These are phyloP conservation scores for Rhaphigaster nebulosa DNA, from an alignment of 2,888 invertebrate species.

Conservation along the genomic window DNA sequence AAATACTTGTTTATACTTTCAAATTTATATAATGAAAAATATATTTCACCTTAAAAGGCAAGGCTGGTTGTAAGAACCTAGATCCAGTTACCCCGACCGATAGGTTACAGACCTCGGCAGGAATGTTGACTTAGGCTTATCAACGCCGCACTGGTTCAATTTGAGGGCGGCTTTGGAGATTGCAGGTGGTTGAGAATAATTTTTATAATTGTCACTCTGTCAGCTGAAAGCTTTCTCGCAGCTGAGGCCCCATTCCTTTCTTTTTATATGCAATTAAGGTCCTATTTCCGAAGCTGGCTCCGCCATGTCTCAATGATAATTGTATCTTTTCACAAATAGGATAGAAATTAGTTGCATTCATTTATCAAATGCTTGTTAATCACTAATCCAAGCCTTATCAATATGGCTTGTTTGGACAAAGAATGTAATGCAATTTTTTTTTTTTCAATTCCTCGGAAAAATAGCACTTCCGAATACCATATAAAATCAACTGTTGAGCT, in stretches of 20 bases:
- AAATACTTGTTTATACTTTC: no score
- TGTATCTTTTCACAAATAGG: neutral
- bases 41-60: neutral
- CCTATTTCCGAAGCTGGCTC: neutral
- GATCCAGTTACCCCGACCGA: neutral
- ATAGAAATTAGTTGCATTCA: neutral
- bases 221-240: constrained; percentile 26
- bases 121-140: constrained; percentile 35
- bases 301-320: constrained; percentile 9
- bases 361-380: neutral
- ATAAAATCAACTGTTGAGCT: no score
- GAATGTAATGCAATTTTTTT: no score
- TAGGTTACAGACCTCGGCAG: neutral
- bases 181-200: constrained; percentile 30
- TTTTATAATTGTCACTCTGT: constrained; percentile 45
- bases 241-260: neutral
- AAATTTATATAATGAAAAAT: neutral
- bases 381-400: neutral
- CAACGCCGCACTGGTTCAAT: constrained; percentile 29
- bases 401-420: neutral
- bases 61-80: neutral
- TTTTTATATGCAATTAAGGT: constrained; percentile 11
- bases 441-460: no score
- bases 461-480: no score
- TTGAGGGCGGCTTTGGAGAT: constrained; percentile 33